Conservation (phyloP, 2,888 invertebrate species). For the Phlogophora meticulosa region DNA sequence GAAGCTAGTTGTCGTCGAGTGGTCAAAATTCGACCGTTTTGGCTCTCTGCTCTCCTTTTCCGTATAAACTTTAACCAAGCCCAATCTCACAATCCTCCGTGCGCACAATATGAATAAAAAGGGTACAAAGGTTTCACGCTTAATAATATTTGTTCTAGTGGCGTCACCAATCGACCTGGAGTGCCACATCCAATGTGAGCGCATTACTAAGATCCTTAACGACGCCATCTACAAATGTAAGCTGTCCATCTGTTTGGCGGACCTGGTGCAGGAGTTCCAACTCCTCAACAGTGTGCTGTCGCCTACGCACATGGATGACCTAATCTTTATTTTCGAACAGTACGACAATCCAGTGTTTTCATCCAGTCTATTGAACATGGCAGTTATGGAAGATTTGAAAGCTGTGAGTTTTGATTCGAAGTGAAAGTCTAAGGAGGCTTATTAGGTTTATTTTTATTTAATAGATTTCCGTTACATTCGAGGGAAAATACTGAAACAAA, state of each 20-base stretch:
- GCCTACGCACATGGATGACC: constrained; percentile 81
- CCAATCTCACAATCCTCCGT: too few species aligned
- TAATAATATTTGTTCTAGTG: constrained; percentile 67
- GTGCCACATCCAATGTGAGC: constrained; percentile 89
- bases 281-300: constrained; percentile 77
- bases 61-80: too few species aligned
- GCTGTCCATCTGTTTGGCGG: constrained; percentile 83
- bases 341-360: constrained; percentile 85
- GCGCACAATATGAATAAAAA: too few species aligned
- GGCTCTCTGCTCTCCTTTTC: too few species aligned
- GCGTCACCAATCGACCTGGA: constrained; percentile 88
- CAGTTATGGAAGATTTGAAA: constrained; percentile 84
- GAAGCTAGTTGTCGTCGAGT: too few species aligned
- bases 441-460: too few species aligned
- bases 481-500: neutral
- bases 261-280: constrained; percentile 82
- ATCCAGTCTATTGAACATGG: constrained; percentile 80
- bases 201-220: constrained; percentile 89
- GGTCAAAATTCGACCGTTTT: too few species aligned
- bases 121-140: too few species aligned
- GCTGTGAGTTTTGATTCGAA: constrained; percentile 70
- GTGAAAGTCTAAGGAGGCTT: too few species aligned
- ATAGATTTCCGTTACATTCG: neutral
- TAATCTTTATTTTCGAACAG: constrained; percentile 86
- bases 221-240: constrained; percentile 87